These are phyloP conservation scores for Proterorhinus semilunaris DNA, from an alignment of 2,113 vertebrate species.

Conservation along the genomic window DNA sequence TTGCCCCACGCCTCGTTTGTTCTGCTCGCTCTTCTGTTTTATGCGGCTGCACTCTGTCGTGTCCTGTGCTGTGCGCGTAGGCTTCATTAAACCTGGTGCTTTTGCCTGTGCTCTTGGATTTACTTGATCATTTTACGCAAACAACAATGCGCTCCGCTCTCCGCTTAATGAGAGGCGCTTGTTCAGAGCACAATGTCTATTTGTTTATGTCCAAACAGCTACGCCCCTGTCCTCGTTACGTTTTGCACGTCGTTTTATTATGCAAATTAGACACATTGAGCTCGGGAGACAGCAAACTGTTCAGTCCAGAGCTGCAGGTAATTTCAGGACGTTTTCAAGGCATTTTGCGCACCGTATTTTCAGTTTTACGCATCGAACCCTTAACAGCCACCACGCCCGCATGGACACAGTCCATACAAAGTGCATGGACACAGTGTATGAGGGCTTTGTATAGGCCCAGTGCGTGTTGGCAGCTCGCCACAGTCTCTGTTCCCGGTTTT, in stretches of 20 bases:
- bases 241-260: conserved; percentile 49
- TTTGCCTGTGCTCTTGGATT: background rate
- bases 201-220: conserved; percentile 34
- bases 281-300: conserved; percentile 15
- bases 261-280: conserved; percentile 49
- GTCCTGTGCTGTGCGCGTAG: conserved; percentile 9
- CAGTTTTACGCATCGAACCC: conserved; percentile 38
- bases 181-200: conserved; percentile 25
- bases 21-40: conserved; percentile 64
- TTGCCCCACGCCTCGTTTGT: conserved; percentile 80
- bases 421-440: conserved; percentile 12
- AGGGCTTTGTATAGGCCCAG: conserved; percentile 59
- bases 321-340: background rate
- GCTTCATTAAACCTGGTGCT: background rate
- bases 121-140: background rate
- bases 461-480: conserved; percentile 66
- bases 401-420: conserved; percentile 7
- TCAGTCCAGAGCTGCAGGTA: conserved; percentile 40
- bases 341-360: conserved; percentile 36
- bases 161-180: background rate
- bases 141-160: background rate
- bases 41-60: conserved; percentile 47
- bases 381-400: conserved; percentile 23
- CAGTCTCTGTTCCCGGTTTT: conserved; percentile 31
- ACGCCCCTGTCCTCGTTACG: conserved; percentile 34